These are phyloP conservation scores for Protobothrops mucrosquamatus DNA, from an alignment of 2,113 vertebrate genomes.

Conservation along the genomic window DNA sequence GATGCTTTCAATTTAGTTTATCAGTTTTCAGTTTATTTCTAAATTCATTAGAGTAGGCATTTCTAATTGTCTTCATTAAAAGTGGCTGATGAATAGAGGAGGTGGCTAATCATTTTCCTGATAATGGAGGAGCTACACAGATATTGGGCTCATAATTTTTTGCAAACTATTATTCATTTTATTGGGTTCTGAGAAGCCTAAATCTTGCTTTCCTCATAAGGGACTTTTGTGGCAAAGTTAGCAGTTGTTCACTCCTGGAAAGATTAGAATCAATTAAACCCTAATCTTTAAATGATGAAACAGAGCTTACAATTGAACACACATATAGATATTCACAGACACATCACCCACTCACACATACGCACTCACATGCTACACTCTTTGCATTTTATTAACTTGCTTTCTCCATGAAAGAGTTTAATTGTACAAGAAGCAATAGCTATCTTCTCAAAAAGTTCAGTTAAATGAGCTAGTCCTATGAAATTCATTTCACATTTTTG, in stretches of 20 bases:
- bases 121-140: not conserved
- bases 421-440: not conserved
- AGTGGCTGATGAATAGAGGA: not conserved
- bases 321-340: not conserved
- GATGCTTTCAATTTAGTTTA: not conserved
- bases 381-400: not conserved
- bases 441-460: not conserved
- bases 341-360: not conserved
- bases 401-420: not conserved
- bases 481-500: not conserved
- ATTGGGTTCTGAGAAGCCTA: not conserved
- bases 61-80: not conserved
- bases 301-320: not conserved
- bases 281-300: not conserved
- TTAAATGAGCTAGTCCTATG: not conserved
- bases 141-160: not conserved
- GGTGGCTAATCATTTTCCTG: not conserved
- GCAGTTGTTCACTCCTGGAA: not conserved
- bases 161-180: not conserved
- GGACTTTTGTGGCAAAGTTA: not conserved
- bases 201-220: not conserved
- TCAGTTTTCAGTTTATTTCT: not conserved
- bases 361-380: too few species aligned
- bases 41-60: not conserved
- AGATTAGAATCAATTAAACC: not conserved